phyloP scores from a whole-genome alignment of 2,888 invertebrate genomes.

The Teleogryllus oceanicus region DNA sequence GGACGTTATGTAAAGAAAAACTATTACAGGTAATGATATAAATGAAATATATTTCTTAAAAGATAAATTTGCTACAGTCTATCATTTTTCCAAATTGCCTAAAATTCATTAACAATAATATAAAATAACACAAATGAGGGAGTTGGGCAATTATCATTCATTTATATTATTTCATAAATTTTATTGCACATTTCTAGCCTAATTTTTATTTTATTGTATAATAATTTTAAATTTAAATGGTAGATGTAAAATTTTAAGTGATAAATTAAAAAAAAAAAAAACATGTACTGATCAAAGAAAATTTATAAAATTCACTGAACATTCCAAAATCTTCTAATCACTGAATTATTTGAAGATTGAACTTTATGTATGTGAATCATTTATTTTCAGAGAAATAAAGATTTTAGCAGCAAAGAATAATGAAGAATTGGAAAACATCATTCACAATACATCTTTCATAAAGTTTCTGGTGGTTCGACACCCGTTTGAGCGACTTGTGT shows the following conservation, averaged over 20 bases:
- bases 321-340: too few species aligned
- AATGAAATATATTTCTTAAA: too few species aligned
- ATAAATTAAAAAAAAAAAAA: too few species aligned
- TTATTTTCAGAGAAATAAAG: constrained; percentile 42
- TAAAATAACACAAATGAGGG: too few species aligned
- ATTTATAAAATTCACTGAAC: too few species aligned
- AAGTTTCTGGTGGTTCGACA: constrained; percentile 47
- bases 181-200: neutral
- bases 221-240: neutral
- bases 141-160: too few species aligned
- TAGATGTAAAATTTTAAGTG: too few species aligned
- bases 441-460: constrained; percentile 41
- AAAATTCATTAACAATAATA: too few species aligned
- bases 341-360: too few species aligned
- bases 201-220: neutral
- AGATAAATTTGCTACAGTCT: too few species aligned
- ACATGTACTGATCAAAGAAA: too few species aligned
- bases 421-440: constrained; percentile 39
- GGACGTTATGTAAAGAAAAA: constrained; percentile 39
- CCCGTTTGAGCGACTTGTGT: constrained; percentile 47
- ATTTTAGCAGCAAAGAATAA: constrained; percentile 41
- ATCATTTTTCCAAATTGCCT: too few species aligned
- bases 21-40: constrained; percentile 43
- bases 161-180: constrained; percentile 21
- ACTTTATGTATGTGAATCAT: constrained; percentile 23